A percentile compares a stretch with the other conserved stretches of the same genome.
Evolutionary conservation across 2,113 vertebrate species (phyloP).

Genomic region (Cairina moschata): DNA sequence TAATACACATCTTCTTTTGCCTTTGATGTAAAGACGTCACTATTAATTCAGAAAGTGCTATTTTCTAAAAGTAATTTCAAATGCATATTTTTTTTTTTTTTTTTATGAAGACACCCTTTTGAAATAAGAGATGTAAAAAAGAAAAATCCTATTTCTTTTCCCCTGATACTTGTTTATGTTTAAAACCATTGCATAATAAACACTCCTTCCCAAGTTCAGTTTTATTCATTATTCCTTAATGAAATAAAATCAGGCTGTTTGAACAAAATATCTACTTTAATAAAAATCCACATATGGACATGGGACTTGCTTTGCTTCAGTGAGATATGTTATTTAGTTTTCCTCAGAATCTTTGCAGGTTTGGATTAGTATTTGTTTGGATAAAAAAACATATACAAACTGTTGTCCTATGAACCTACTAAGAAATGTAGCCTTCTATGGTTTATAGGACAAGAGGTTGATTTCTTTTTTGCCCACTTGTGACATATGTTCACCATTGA

Average conservation of each 20-base stretch:
- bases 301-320: not conserved
- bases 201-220: not conserved
- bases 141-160: not conserved
- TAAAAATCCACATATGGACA: not conserved
- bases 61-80: not conserved
- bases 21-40: conserved; percentile 22
- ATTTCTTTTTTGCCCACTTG: not conserved
- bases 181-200: not conserved
- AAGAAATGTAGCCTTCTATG: not conserved
- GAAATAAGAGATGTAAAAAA: not conserved
- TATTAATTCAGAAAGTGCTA: not conserved
- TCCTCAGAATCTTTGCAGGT: not conserved
- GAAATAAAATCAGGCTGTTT: not conserved
- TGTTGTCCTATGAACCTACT: not conserved
- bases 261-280: not conserved
- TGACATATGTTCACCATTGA: not conserved
- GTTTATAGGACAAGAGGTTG: not conserved
- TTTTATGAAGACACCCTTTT: not conserved
- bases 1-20: not conserved
- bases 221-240: not conserved
- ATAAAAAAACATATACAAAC: not conserved
- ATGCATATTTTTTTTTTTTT: not conserved
- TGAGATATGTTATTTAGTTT: not conserved
- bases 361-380: not conserved
- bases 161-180: not conserved